These are phyloP conservation scores for Microcaecilia unicolor DNA, from an alignment of 2,797 vertebrate species.

Conservation along the genomic window DNA sequence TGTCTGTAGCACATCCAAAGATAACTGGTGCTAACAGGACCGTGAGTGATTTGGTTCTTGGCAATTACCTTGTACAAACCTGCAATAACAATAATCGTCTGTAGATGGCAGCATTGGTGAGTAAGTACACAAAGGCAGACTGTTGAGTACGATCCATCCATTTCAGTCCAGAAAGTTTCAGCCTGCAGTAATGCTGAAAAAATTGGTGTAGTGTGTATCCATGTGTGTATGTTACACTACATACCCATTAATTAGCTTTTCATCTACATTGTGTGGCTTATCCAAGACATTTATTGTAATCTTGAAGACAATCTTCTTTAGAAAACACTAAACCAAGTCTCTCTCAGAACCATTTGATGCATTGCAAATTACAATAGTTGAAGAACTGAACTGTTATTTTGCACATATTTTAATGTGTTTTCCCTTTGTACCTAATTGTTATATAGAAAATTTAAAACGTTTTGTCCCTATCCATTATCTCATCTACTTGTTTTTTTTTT, in stretches of 20 bases:
- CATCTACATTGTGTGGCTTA: accelerated
- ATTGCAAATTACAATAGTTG: no score
- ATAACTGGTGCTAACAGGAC: no score
- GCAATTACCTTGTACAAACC: not conserved
- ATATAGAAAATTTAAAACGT: no score
- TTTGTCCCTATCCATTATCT: no score
- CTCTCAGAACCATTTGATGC: no score
- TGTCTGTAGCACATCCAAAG: no score
- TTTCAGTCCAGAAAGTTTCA: accelerated
- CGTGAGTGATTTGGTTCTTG: not conserved
- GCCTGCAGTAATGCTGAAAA: not conserved
- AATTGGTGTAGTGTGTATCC: not conserved
- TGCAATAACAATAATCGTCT: not conserved
- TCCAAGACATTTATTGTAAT: not conserved
- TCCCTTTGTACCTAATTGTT: no score
- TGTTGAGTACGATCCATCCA: not conserved
- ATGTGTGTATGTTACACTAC: not conserved
- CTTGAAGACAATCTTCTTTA: no score
- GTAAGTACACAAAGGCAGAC: not conserved
- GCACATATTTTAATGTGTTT: no score
- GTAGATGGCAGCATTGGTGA: conserved; percentile 15
- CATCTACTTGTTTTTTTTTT: no score
- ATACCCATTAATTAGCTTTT: not conserved
- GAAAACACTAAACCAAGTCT: no score
- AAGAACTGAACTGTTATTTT: no score